These are phyloP conservation scores for Panorpa germanica DNA, from an alignment of 2,888 invertebrate genomes.

Conservation along the genomic window DNA sequence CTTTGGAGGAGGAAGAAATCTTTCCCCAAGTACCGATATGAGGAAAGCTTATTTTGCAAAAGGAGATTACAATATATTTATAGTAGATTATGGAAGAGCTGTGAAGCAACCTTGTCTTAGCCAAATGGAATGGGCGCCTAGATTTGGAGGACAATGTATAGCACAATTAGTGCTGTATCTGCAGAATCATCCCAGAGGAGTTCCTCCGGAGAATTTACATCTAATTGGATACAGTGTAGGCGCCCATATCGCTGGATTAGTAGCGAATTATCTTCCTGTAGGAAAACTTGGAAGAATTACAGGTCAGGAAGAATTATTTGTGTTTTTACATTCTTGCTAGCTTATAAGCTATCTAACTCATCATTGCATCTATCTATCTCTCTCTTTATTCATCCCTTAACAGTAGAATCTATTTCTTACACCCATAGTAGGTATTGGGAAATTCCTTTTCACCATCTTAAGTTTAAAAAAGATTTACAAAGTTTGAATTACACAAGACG, in stretches of 20 bases:
- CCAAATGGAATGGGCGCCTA: constrained; percentile 48
- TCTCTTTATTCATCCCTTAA: no score
- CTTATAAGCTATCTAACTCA: no score
- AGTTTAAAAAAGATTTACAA: no score
- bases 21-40: constrained; percentile 70
- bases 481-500: no score
- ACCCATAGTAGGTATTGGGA: no score
- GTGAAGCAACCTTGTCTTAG: constrained; percentile 70
- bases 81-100: constrained; percentile 66
- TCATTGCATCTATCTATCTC: no score
- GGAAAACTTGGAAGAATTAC: constrained; percentile 73
- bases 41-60: constrained; percentile 62
- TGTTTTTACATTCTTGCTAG: not conserved
- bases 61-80: constrained; percentile 70
- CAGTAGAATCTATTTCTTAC: no score
- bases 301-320: constrained; percentile 28
- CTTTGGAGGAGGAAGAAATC: constrained; percentile 67
- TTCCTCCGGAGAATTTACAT: constrained; percentile 54
- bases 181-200: constrained; percentile 56
- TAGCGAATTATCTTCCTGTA: constrained; percentile 55
- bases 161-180: constrained; percentile 64
- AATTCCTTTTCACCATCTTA: no score
- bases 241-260: constrained; percentile 67
- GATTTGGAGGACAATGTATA: constrained; percentile 51
- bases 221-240: constrained; percentile 76